Evolutionary conservation across 2,113 vertebrate genomes (phyloP).

Genomic region (Chionis minor): DNA sequence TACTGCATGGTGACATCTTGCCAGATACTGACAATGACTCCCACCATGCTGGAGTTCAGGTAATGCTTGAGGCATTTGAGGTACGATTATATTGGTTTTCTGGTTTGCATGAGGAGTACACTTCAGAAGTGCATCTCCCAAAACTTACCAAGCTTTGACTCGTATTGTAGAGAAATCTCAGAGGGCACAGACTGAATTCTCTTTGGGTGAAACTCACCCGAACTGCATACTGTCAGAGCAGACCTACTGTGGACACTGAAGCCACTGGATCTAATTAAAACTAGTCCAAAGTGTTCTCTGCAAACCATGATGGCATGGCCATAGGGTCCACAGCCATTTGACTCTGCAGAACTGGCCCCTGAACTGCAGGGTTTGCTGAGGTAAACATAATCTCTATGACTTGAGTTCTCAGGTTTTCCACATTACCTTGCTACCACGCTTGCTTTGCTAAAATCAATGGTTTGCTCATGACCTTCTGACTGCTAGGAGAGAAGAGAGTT

Average conservation of each 20-base stretch:
- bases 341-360: background rate
- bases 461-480: background rate
- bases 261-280: background rate
- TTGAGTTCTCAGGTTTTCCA: background rate
- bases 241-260: background rate
- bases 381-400: no score
- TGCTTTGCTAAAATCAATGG: background rate
- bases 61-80: rapidly evolving
- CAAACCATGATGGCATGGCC: background rate
- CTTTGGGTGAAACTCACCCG: background rate
- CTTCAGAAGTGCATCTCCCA: background rate
- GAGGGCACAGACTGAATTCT: background rate
- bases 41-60: background rate
- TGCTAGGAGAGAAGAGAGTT: background rate
- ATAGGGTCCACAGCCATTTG: no score
- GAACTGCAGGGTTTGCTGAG: background rate
- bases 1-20: background rate
- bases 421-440: background rate
- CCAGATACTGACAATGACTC: background rate
- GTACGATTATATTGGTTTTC: no score
- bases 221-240: background rate
- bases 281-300: background rate
- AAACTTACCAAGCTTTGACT: background rate
- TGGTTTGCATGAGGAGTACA: background rate
- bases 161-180: background rate